Percentiles rank a stretch among this genome's conserved stretches.
Evolutionary conservation across 2,888 invertebrate species (phyloP).

Genomic region (Chalcosyrphus nemorum): DNA sequence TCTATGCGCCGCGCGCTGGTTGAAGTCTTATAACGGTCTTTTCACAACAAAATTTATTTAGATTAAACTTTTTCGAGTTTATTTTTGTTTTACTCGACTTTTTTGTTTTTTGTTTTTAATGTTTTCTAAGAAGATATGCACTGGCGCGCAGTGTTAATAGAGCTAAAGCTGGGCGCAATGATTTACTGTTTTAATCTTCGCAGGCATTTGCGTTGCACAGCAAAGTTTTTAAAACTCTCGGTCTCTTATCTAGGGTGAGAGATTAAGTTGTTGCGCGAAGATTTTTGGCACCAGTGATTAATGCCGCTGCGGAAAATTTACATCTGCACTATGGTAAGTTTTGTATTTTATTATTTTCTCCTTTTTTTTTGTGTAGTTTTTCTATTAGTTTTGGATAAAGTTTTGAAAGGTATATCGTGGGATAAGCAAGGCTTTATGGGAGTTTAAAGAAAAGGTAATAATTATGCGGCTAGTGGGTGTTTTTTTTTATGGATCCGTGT

Average conservation of each 20-base stretch:
- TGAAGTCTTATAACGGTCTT: slow-evolving; percentile 53
- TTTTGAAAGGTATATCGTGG: slow-evolving; percentile 39
- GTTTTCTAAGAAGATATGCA: slow-evolving; percentile 44
- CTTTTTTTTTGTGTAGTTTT: background rate
- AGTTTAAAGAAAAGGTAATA: background rate
- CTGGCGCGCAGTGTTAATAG: slow-evolving; percentile 63
- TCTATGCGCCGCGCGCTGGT: background rate
- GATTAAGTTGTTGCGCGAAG: slow-evolving; percentile 71
- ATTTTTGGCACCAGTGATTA: slow-evolving; percentile 71
- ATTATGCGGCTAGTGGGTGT: background rate
- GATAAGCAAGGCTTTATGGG: background rate
- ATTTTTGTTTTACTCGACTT: slow-evolving; percentile 22
- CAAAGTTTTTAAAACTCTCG: slow-evolving; percentile 67
- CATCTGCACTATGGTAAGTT: slow-evolving; percentile 53
- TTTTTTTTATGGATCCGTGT: background rate
- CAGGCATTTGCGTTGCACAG: slow-evolving; percentile 55
- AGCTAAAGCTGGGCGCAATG: slow-evolving; percentile 62
- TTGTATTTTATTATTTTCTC: slow-evolving; percentile 49
- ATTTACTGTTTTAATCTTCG: slow-evolving; percentile 72
- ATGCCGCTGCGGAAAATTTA: slow-evolving; percentile 58
- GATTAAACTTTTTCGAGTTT: slow-evolving; percentile 70
- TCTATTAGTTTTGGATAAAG: slow-evolving; percentile 46
- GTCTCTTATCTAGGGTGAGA: slow-evolving; percentile 68
- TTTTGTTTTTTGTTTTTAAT: background rate
- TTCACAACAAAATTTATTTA: slow-evolving; percentile 70